Base-by-base conservation (phyloP, 2,888 invertebrate species). In the Meteorus colon region DNA sequence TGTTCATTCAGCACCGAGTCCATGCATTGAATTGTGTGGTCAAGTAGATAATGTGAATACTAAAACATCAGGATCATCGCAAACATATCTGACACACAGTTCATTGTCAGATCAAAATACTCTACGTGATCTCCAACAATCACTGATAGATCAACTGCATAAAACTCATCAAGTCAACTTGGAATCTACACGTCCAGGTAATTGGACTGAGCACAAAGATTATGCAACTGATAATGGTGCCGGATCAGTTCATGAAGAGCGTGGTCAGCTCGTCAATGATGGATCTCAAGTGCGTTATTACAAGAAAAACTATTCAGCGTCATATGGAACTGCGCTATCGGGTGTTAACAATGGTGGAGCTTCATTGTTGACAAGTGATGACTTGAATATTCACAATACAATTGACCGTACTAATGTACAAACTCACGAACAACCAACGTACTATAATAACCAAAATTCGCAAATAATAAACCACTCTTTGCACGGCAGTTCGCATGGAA, bases 271-370 rank as follows among this genome's bases (percentile, higher is more conserved):
- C n/a, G 79, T 80, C 24, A 63, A 76, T 12, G 87, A 86, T 6
- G 81, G 82, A 0, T 82, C 83, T 5, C 82, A 81, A 27, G 77
- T 84, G 8, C 82, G 81, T 27, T 88, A 86, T 66, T 88, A 85
- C 60, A 84, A 81, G 27, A 84, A 83, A 70, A 88, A 88, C 78
- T 88, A 84, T 68, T 84, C 86, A 4, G 81, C 87, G 10, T 84
- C 81, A 63, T 86, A 85, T 62, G 79, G 79, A 34, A 65, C 77
- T 27, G 70, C 65, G 19, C 1, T 48, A 16, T 48, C 48, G 67
- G 68, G 75, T 24, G 31, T 68, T 6, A 60, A 19, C 55, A 62
- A 55, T 41, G 60, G 19, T 12, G 65, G 24, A 31, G 73, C 29
- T 24, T 27, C 55, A 4, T 19, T 8, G 19, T 19, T 55, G n/a